Evolutionary conservation across 2,888 invertebrate genomes (phyloP).

Genomic region (Pachycephus smyrnensis): DNA sequence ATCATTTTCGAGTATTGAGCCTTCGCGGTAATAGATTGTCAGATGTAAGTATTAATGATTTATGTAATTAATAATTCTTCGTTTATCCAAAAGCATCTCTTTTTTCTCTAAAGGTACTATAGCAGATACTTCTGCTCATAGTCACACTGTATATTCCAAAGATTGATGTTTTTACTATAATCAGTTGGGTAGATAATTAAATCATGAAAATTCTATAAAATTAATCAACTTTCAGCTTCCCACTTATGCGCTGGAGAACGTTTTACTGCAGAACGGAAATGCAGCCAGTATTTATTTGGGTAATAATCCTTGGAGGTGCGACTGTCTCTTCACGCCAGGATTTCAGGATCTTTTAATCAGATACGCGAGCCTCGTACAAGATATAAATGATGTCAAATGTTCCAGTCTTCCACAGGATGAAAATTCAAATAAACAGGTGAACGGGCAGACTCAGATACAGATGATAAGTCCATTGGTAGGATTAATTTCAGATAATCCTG

Average conservation of each 20-base stretch:
- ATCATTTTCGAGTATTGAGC: constrained; percentile 82
- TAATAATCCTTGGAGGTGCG: constrained; percentile 86
- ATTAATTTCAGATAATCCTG: not conserved
- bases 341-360: constrained; percentile 71
- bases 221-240: constrained; percentile 72
- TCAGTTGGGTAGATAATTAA: not conserved
- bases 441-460: constrained; percentile 13
- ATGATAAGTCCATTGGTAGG: not conserved
- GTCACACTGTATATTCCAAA: constrained; percentile 18
- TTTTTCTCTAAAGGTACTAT: not conserved
- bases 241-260: constrained; percentile 84
- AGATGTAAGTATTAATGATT: constrained; percentile 70
- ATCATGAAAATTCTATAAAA: not conserved
- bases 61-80: constrained; percentile 17
- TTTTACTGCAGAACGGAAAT: constrained; percentile 78
- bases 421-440: constrained; percentile 74
- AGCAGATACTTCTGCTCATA: not conserved
- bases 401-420: constrained; percentile 73
- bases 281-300: constrained; percentile 79
- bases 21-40: constrained; percentile 79
- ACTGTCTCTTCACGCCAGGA: constrained; percentile 82
- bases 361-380: constrained; percentile 78
- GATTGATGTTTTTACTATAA: not conserved
- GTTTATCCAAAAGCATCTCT: constrained; percentile 1
- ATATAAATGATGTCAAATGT: constrained; percentile 79